Base-by-base conservation (phyloP, 1,140 invertebrate species). In the Idris sp. region DNA sequence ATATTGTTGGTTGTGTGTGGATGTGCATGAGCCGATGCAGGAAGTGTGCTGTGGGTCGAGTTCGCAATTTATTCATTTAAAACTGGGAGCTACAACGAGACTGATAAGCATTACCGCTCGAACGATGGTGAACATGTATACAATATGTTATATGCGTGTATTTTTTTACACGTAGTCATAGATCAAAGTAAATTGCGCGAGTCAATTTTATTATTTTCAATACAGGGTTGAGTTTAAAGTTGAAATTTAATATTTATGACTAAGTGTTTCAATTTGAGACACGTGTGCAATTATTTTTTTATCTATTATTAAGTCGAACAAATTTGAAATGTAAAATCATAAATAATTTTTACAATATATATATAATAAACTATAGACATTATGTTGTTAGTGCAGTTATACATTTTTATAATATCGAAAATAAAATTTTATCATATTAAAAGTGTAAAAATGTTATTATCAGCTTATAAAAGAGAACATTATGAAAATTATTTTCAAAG, bases 31-130 rank as follows among this genome's bases (percentile, higher is more conserved):
- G 41, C 15, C 9, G 36, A 58, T 22, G 44, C 31, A 73, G 71
- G 62, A 74, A 43, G 56, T 64, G n/a, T n/a, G 38, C 31, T 28
- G 19, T n/a, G 38, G 30, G 31, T 58, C 22, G 59, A 64, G 69
- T 65, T 51, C 4, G 69, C 69, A 73, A 74, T 74, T 74, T 74
- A 62, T 56, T 67, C 41, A 74, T 74, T 61, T 67, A 61, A 59
- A 74, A 53, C 16, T 48, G 26, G 22, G 28, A 58, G 15, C 46
- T 65, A 10, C 36, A 72, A 72, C 28, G 68, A 73, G 58, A 73
- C 19, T 65, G 58, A 56, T 54, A 71, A 71, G 38, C 48, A 53
- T 46, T 43, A 40, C 31, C 19, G 7, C 11, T 14, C 28, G 31
- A 33, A 33, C 28, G 43, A 19, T 30, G 33, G 16, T 38, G 25